Base-by-base conservation (phyloP, 2,113 vertebrate species). In the Eira barbara region DNA sequence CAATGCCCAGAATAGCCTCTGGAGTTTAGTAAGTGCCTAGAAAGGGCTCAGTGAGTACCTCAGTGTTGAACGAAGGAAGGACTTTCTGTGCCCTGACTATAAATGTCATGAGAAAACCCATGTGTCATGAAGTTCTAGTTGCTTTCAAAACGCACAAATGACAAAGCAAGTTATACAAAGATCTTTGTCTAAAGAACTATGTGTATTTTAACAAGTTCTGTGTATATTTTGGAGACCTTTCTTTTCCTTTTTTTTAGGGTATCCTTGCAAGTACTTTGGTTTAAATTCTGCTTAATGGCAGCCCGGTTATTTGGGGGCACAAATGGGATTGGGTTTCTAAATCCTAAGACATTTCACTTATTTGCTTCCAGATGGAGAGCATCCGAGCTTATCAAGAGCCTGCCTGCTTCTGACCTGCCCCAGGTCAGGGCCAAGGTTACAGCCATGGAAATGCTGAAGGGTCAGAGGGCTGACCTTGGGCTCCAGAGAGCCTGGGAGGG, bases 391-490 rank as follows among this genome's bases (percentile, higher is more conserved):
- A 99, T 99, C 99, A 99, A 99, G 98, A 99, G 98, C 71, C 98
- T 99, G 61, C 99, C 99, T 73, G 98, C 99, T 12, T 99, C 99
- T 52, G 99, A 99, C 91, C 97, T 99, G 27, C 99, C 99, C 45
- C 99, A 99, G 93, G 99, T 99, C 98, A 99, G 99, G 98, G 99
- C 99, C 84, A 99, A 99, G 98, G 99, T 99, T 0, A 99, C 99
- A 69, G 98, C 99, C 93, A 97, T 99, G 98, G 99, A 99, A 96
- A 99, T 99, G 97, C 98, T 99, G 93, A 99, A 99, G 98, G 99
- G 99, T 65, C 99, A 99, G 52, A 99, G 99, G 96, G 98, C 98
- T 14, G 99, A 99, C 98, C 98, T 99, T 39, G 99, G 99, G 4
- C 99, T 99, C 0, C 99, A 99, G 83, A 99, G 99, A 96, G 98